Evolutionary conservation across 2,797 vertebrate species (phyloP).

Genomic region (Eulemur albifrons): DNA sequence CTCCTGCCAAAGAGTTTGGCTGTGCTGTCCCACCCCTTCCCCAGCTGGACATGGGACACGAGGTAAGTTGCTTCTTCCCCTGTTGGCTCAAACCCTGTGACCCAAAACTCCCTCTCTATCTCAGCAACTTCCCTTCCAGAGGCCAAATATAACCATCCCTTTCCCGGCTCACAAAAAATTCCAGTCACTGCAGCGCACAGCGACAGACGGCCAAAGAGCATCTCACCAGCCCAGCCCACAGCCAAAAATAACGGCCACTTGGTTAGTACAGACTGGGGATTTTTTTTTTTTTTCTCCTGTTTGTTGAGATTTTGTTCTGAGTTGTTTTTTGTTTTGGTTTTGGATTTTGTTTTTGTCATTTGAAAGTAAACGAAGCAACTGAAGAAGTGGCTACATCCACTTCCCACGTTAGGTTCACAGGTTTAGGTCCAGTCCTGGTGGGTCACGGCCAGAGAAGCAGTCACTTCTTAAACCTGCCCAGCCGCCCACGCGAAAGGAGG

Average conservation of each 20-base stretch:
- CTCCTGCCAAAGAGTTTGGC: neutral
- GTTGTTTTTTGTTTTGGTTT: slow-evolving; percentile 45
- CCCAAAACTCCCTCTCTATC: neutral
- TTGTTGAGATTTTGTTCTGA: slow-evolving; percentile 43
- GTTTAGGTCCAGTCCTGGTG: neutral
- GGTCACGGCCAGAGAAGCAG: neutral
- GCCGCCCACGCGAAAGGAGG: neutral
- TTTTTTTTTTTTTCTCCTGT: neutral
- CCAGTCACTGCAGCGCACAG: slow-evolving; percentile 42
- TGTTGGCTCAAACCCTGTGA: neutral
- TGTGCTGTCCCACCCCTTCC: slow-evolving; percentile 15
- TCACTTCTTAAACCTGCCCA: neutral
- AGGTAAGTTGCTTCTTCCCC: slow-evolving; percentile 35
- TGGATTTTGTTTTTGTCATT: slow-evolving; percentile 18
- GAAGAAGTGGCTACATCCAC: neutral
- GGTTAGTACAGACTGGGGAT: neutral
- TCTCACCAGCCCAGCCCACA: slow-evolving; percentile 29
- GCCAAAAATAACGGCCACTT: slow-evolving; percentile 65
- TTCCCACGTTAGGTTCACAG: neutral
- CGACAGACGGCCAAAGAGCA: neutral
- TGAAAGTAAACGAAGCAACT: slow-evolving; percentile 35
- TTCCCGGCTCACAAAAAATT: neutral
- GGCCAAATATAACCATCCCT: slow-evolving; percentile 62
- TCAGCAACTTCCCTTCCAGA: slow-evolving; percentile 47
- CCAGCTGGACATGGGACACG: slow-evolving; percentile 45